Evolutionary conservation across 2,113 vertebrate genomes (phyloP).

Genomic region (Indri indri): DNA sequence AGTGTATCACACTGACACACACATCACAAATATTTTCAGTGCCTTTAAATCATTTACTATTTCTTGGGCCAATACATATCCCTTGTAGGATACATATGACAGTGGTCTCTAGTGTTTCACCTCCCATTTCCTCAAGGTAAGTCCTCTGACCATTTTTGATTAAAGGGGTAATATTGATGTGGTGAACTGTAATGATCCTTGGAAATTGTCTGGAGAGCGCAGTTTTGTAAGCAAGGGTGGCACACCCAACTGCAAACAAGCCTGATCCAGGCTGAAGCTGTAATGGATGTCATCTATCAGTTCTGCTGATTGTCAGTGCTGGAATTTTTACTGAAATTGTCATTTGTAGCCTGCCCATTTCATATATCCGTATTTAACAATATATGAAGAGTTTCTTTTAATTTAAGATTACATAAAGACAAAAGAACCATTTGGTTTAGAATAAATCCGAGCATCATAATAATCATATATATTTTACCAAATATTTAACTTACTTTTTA

Average conservation of each 20-base stretch:
- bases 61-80: background rate
- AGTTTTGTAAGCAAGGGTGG: background rate
- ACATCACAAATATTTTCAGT: background rate
- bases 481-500: constrained; percentile 34
- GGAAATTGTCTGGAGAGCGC: background rate
- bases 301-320: background rate
- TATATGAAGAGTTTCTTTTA: background rate
- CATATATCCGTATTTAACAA: constrained; percentile 5
- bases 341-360: background rate
- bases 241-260: background rate
- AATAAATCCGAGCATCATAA: background rate
- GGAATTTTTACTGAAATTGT: constrained; percentile 18
- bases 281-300: background rate
- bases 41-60: background rate
- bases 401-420: background rate
- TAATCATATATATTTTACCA: background rate
- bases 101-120: background rate
- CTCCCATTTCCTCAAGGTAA: background rate
- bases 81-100: background rate
- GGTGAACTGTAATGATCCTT: background rate
- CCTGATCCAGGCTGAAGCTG: background rate
- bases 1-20: background rate
- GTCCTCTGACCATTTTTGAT: background rate
- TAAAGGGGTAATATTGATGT: background rate
- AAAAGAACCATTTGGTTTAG: background rate